A percentile compares a stretch with the other conserved stretches of the same genome.
Evolutionary conservation across 2,797 vertebrate species (phyloP).

Genomic region (Pangasius sanitwongsei): DNA sequence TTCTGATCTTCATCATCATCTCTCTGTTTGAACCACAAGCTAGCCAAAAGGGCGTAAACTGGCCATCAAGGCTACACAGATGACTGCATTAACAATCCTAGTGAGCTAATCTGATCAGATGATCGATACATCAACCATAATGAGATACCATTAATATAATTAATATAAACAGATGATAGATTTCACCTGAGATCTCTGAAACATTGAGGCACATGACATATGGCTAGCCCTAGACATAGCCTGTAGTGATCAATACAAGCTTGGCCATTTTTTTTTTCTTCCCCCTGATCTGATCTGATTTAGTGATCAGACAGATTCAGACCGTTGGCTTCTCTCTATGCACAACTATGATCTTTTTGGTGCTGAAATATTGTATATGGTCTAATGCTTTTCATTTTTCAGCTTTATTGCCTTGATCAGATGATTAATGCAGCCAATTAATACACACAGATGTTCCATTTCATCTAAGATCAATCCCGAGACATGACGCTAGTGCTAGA

Average conservation of each 20-base stretch:
- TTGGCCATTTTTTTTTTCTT: neutral
- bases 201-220: neutral
- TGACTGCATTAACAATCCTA: neutral
- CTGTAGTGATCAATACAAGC: neutral
- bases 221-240: neutral
- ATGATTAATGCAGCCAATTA: neutral
- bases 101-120: neutral
- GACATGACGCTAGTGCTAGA: neutral
- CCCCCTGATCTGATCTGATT: neutral
- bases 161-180: neutral
- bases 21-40: neutral
- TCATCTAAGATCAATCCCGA: neutral
- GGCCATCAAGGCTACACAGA: slow-evolving; percentile 15
- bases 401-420: neutral
- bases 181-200: neutral
- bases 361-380: neutral
- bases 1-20: neutral
- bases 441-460: neutral
- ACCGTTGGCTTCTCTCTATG: neutral
- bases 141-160: neutral
- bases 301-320: neutral
- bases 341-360: neutral
- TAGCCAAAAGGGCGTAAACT: slow-evolving; percentile 52
- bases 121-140: neutral
- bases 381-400: neutral